phyloP scores from a whole-genome alignment of 2,888 invertebrate genomes.

The Myathropa florea region DNA sequence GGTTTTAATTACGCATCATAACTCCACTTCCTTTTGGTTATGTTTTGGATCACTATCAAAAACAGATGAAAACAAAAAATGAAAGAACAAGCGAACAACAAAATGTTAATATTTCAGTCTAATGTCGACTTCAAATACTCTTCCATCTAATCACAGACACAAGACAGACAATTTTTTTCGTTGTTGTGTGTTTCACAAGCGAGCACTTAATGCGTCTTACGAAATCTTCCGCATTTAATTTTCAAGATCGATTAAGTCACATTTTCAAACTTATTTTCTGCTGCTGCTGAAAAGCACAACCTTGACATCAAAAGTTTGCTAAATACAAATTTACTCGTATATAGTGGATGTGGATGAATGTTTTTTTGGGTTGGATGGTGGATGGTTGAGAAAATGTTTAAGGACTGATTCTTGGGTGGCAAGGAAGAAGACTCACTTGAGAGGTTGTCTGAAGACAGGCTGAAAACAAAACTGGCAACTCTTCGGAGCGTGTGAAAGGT shows the following conservation, averaged over 20 bases:
- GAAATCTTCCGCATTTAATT: conserved; percentile 31
- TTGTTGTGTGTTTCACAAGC: conserved; percentile 17
- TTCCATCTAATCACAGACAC: conserved; percentile 2
- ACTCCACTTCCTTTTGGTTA: no score
- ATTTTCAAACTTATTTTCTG: conserved; percentile 25
- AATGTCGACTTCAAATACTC: background rate
- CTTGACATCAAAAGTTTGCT: conserved; percentile 36
- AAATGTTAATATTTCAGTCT: background rate
- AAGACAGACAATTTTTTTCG: background rate
- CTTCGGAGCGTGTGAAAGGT: background rate
- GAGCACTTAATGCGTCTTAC: conserved; percentile 36
- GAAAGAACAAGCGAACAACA: background rate
- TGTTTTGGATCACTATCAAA: background rate
- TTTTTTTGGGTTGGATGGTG: no score
- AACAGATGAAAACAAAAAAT: background rate
- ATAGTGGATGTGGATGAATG: no score
- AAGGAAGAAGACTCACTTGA: background rate
- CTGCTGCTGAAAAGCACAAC: background rate
- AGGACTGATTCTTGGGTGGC: background rate
- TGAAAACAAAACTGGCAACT: background rate
- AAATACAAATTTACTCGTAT: conserved; percentile 8
- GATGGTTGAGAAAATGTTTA: background rate
- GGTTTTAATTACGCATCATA: background rate
- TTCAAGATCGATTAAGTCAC: conserved; percentile 27
- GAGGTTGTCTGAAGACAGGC: no score